Base-by-base conservation (phyloP, 2,113 vertebrate species). In the Heloderma charlesbogerti region DNA sequence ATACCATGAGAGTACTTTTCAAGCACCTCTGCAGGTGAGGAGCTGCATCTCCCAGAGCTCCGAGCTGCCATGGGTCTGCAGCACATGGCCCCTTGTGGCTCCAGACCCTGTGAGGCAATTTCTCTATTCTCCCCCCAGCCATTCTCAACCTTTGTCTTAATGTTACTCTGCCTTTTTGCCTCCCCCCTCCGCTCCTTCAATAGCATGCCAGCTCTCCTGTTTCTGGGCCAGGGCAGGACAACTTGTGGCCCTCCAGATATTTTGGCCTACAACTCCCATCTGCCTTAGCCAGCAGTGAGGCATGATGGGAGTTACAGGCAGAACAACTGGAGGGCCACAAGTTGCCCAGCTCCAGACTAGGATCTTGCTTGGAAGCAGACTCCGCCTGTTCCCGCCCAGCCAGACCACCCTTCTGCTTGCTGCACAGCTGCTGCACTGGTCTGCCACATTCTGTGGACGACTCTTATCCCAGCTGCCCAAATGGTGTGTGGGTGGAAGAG, bases 1-100 rank as follows among this genome's bases (percentile, higher is more conserved):
- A 99, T 91, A 99, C 98, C 45, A 98, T 99, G 98, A 94, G 97
- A 84, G 94, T 97, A 8, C 98, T 99, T 51, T 99, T 99, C 91
- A 97, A 96, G 74, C 99, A 99, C 95, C 98, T 99, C 95, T 97
- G 97, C 97, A 98, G 98, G 99, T 99, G 96, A 95, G 95, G 60
- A 57, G 22, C 60, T 40, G 31, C 43, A 6, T 20, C 45, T 67
- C 22, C 31, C 7, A n/a, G 3, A 2, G 0, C 2, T 79, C 43
- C 4, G 12, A 40, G 22, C 37, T 18, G 4, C 37, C 18, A 0
- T 22, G 15, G 29, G 29, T 51, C 40, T 71, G 18, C 27, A 43
- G 9, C 8, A 3, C 9, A 18, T 20, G 25, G n/a, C 29, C 51
- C 48, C 10, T 54, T 45, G 13, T 40, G 29, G 40, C 6, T 29